Percentiles rank a stretch among this genome's conserved stretches.
phyloP scores from a whole-genome alignment of 2,888 invertebrate genomes.

The Pemphredon lugubris region DNA sequence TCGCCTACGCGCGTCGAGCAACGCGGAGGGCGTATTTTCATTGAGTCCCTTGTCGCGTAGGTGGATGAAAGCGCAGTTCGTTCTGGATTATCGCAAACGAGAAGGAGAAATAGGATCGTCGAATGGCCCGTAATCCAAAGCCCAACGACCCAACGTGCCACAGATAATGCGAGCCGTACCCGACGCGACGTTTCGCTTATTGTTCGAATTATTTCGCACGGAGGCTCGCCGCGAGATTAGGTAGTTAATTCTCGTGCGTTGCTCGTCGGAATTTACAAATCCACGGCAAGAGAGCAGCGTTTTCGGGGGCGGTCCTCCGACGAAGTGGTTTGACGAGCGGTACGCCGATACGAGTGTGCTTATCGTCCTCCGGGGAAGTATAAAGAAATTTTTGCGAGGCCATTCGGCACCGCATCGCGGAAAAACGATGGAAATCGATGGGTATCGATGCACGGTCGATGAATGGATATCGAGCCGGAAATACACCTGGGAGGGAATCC shows the following conservation, averaged over 20 bases:
- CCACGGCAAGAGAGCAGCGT: too few species aligned
- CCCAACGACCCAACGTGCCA: background rate
- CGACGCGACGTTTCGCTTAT: background rate
- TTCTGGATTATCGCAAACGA: background rate
- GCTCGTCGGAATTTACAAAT: constrained; percentile 30
- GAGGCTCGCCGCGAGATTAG: too few species aligned
- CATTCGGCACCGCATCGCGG: constrained; percentile 53
- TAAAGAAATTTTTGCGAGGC: constrained; percentile 56
- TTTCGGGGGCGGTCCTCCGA: too few species aligned
- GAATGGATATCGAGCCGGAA: constrained; percentile 52
- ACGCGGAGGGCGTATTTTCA: background rate
- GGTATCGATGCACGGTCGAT: constrained; percentile 51
- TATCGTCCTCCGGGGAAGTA: constrained; percentile 54
- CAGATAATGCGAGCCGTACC: background rate
- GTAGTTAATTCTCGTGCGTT: background rate
- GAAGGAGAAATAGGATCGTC: background rate
- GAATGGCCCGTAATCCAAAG: background rate
- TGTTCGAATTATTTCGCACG: too few species aligned
- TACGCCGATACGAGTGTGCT: constrained; percentile 21
- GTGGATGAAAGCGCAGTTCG: background rate
- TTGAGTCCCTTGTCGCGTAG: background rate
- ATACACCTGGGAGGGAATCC: constrained; percentile 51
- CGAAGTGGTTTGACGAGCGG: constrained; percentile 43
- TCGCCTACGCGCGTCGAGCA: background rate
- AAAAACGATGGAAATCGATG: constrained; percentile 21